Conservation (phyloP, 2,888 invertebrate genomes). For the Conchocele bisecta region DNA sequence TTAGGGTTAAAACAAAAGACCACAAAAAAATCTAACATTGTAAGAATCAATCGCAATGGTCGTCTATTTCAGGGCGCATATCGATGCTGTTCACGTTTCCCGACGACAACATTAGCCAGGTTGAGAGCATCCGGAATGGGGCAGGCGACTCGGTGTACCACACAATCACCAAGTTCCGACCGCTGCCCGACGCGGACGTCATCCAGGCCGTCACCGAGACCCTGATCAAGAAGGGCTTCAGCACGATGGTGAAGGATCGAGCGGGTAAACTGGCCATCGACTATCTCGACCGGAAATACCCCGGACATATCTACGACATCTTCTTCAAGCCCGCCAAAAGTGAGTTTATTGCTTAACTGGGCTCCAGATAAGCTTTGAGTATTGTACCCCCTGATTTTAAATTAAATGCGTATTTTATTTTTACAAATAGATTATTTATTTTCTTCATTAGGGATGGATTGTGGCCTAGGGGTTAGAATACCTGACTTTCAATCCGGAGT, state of each 20-base stretch:
- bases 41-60: too few relatives aligned
- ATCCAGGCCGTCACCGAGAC: slow-evolving; percentile 41
- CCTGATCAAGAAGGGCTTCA: slow-evolving; percentile 52
- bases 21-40: too few relatives aligned
- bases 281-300: slow-evolving; percentile 45
- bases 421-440: too few relatives aligned
- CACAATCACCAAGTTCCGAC: slow-evolving; percentile 48
- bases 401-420: too few relatives aligned
- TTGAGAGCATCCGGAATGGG: slow-evolving; percentile 6
- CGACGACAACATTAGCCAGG: too few relatives aligned
- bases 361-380: too few relatives aligned
- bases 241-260: slow-evolving; percentile 37
- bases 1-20: too few relatives aligned
- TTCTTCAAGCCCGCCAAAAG: slow-evolving; percentile 20
- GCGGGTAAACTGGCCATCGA: slow-evolving; percentile 51
- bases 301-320: slow-evolving; percentile 31
- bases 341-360: too few relatives aligned
- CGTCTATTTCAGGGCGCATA: slow-evolving; percentile 26
- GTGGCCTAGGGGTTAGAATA: too few relatives aligned
- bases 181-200: slow-evolving; percentile 27
- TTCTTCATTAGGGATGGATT: too few relatives aligned
- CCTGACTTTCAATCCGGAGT: too few relatives aligned
- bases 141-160: slow-evolving; percentile 57
- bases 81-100: slow-evolving; percentile 16
- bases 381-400: too few relatives aligned